phyloP scores from a whole-genome alignment of 2,113 vertebrate species.

The Charadrius vociferus region DNA sequence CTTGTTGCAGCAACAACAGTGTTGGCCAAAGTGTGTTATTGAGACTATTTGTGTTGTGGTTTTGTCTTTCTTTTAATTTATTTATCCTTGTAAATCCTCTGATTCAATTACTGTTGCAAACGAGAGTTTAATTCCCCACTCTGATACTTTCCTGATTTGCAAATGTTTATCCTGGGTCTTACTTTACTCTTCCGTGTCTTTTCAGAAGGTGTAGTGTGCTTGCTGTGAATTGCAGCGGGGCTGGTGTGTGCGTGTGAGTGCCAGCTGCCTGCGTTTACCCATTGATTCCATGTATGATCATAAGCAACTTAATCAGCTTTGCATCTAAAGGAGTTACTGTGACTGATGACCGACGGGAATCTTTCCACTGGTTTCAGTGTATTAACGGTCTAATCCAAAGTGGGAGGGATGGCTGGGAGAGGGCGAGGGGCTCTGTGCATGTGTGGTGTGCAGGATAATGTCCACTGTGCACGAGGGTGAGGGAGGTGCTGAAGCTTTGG shows the following conservation, averaged over 20 bases:
- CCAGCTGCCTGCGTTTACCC: not conserved
- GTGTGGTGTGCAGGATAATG: fast-evolving
- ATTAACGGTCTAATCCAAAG: not conserved
- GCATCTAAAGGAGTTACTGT: not conserved
- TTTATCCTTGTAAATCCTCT: constrained; percentile 11
- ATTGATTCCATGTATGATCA: not conserved
- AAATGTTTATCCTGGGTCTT: constrained; percentile 12
- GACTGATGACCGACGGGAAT: not conserved
- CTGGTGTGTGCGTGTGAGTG: not conserved
- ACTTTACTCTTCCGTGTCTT: not conserved
- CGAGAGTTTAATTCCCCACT: constrained; percentile 6
- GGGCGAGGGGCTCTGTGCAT: not conserved
- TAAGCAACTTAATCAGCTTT: constrained; percentile 35
- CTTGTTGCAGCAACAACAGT: not conserved
- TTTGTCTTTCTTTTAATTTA: constrained; percentile 17
- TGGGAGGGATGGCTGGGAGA: not conserved
- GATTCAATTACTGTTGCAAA: constrained; percentile 39
- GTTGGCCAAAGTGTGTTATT: not conserved
- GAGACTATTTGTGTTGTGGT: not conserved
- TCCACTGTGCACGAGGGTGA: not conserved
- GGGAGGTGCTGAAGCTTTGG: not conserved
- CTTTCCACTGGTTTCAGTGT: not conserved
- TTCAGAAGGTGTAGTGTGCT: not conserved
- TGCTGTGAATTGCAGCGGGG: not conserved
- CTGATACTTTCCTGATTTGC: constrained; percentile 12